Conservation (phyloP, 1,140 invertebrate species). For the Protaetia brevitarsis region DNA sequence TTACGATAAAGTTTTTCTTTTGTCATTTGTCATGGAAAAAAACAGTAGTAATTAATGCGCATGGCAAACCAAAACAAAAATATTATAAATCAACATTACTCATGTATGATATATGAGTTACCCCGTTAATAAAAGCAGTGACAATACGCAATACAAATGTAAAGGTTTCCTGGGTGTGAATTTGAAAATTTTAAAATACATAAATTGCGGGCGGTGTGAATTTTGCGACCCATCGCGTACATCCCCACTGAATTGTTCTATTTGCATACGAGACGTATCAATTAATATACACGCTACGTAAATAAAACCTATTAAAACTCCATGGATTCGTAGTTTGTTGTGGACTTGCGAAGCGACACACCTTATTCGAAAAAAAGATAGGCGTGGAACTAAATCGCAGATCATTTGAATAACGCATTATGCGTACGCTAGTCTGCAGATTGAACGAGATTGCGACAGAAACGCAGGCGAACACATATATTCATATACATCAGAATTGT, state of each 20-base stretch:
- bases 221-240: not conserved
- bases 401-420: slow-evolving; percentile 12
- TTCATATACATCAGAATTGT: not conserved
- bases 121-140: too few species aligned
- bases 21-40: too few species aligned
- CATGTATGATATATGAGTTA: too few species aligned
- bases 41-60: too few species aligned
- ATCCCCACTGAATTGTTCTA: not conserved
- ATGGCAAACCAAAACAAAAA: too few species aligned
- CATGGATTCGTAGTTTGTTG: not conserved
- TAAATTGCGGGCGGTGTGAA: not conserved
- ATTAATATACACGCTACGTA: not conserved
- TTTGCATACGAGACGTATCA: slow-evolving; percentile 16
- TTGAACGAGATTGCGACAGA: not conserved
- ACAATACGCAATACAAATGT: too few species aligned
- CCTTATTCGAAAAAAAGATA: not conserved
- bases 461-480: not conserved
- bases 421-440: not conserved
- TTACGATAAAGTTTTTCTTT: too few species aligned
- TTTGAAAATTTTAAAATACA: not conserved
- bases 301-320: slow-evolving; percentile 3
- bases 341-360: not conserved
- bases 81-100: too few species aligned
- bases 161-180: too few species aligned
- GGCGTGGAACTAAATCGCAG: not conserved